phyloP scores from a whole-genome alignment of 2,797 vertebrate genomes.

The Pitangus sulphuratus region DNA sequence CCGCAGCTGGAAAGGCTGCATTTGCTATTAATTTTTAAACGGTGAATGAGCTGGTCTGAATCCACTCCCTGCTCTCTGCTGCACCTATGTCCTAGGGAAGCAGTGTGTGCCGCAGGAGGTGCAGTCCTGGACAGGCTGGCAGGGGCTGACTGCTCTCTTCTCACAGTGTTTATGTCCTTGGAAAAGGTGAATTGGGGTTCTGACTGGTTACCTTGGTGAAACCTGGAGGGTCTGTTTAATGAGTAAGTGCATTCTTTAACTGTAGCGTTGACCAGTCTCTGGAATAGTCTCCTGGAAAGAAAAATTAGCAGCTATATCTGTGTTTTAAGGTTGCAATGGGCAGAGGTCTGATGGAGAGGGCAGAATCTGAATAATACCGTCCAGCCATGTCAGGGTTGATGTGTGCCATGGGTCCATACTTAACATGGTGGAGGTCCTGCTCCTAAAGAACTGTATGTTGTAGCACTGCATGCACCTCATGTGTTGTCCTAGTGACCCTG shows the following conservation, averaged over 20 bases:
- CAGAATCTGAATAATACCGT: background rate
- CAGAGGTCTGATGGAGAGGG: background rate
- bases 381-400: background rate
- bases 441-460: background rate
- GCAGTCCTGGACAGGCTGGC: background rate
- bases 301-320: background rate
- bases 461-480: background rate
- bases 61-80: background rate
- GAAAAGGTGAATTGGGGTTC: background rate
- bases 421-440: rapidly evolving
- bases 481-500: rapidly evolving
- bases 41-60: background rate
- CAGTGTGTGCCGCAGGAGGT: background rate
- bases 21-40: conserved; percentile 38
- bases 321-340: background rate
- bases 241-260: background rate
- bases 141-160: background rate
- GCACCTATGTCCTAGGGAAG: background rate
- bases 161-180: background rate
- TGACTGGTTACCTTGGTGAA: background rate
- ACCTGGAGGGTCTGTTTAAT: background rate
- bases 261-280: background rate
- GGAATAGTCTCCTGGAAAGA: background rate
- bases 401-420: rapidly evolving
- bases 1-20: background rate